phyloP scores from a whole-genome alignment of 2,888 invertebrate genomes.

The Rhaphigaster nebulosa region DNA sequence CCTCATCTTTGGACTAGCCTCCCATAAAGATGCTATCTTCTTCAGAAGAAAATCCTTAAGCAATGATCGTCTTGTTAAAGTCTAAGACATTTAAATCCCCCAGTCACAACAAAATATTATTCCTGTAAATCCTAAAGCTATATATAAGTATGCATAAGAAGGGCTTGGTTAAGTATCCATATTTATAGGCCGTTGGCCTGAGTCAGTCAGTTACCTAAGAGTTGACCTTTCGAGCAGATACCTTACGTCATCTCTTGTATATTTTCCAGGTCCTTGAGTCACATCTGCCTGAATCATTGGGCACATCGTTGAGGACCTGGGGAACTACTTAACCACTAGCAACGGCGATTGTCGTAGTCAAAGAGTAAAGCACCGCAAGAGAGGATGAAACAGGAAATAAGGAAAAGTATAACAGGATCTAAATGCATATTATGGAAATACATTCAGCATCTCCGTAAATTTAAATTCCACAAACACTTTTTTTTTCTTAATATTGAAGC shows the following conservation, averaged over 20 bases:
- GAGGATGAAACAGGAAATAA: neutral
- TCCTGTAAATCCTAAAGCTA: neutral
- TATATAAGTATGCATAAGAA: neutral
- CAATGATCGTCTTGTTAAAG: neutral
- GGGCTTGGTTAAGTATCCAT: neutral
- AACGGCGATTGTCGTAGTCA: neutral
- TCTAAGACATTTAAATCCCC: neutral
- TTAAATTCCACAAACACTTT: no score
- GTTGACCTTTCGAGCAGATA: neutral
- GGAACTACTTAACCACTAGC: neutral
- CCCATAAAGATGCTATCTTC: neutral
- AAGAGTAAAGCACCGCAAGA: neutral
- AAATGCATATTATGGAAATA: neutral
- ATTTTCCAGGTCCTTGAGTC: slow-evolving; percentile 35
- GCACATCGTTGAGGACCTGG: neutral
- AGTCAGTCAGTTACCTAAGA: neutral
- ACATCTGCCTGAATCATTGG: slow-evolving; percentile 38
- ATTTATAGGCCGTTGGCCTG: neutral
- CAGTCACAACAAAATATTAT: neutral
- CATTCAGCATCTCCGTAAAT: neutral
- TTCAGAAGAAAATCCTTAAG: neutral
- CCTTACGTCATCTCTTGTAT: slow-evolving; percentile 17
- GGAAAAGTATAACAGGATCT: neutral
- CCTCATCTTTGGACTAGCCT: neutral
- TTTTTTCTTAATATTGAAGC: no score